These are phyloP conservation scores for Drosophila paranaensis DNA, from an alignment of 2,888 invertebrate species.

Conservation along the genomic window DNA sequence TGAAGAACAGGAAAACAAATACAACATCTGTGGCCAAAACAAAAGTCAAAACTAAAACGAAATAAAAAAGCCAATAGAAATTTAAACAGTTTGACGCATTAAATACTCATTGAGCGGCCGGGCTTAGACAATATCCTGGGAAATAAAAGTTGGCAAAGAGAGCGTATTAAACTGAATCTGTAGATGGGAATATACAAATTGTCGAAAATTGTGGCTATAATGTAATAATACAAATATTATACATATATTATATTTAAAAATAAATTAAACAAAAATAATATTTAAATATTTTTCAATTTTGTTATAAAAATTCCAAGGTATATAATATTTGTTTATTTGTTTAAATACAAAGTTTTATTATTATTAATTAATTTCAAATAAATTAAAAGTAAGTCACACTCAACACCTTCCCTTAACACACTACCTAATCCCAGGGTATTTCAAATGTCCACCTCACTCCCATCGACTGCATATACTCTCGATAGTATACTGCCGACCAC, in stretches of 20 bases:
- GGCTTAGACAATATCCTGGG: conserved; percentile 22
- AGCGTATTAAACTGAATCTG: not conserved
- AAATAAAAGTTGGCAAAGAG: not conserved
- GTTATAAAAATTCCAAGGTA: too few species aligned
- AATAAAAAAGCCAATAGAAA: conserved; percentile 74
- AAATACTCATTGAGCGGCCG: conserved; percentile 70
- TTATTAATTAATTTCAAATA: too few species aligned
- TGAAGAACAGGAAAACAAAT: conserved; percentile 37
- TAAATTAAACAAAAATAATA: too few species aligned
- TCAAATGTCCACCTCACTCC: too few species aligned
- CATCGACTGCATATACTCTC: not conserved
- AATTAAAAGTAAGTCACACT: not conserved
- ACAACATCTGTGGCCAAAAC: conserved; percentile 71
- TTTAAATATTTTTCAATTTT: too few species aligned
- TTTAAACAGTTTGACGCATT: conserved; percentile 80
- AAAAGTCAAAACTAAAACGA: conserved; percentile 67
- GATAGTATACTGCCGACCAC: not conserved
- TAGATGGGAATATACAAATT: not conserved
- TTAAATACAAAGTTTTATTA: too few species aligned
- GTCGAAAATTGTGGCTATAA: too few species aligned
- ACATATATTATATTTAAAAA: too few species aligned
- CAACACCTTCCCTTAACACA: not conserved
- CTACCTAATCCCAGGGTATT: not conserved
- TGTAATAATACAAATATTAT: too few species aligned
- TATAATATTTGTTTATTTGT: too few species aligned